Evolutionary conservation across 2,113 vertebrate species (phyloP).

Genomic region (Tursiops truncatus): DNA sequence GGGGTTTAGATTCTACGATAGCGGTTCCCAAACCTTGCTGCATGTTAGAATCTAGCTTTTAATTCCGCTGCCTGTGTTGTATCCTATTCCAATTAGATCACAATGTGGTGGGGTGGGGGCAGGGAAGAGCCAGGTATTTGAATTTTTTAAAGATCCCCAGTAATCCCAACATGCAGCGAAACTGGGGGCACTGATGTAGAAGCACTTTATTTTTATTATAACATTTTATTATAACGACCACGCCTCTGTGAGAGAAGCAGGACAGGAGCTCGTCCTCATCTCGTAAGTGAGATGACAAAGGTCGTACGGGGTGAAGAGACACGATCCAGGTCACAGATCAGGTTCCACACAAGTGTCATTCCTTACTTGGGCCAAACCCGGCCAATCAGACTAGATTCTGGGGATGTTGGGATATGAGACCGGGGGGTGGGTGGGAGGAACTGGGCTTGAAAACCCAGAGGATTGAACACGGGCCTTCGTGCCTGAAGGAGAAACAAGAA

Average conservation of each 20-base stretch:
- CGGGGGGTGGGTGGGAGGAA: background rate
- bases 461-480: background rate
- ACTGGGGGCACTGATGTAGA: background rate
- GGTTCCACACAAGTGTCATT: background rate
- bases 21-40: background rate
- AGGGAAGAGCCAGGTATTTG: background rate
- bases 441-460: background rate
- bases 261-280: background rate
- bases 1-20: background rate
- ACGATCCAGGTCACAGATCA: background rate
- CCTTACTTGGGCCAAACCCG: background rate
- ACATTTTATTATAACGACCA: background rate
- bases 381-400: background rate
- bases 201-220: background rate
- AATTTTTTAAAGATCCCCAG: background rate
- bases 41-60: background rate
- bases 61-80: background rate
- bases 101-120: background rate
- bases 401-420: background rate
- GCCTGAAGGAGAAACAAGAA: slow-evolving; percentile 69
- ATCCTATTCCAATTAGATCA: background rate
- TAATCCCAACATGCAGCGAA: background rate
- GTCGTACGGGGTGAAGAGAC: background rate
- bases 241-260: background rate
- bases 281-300: background rate